Base-by-base conservation (phyloP, 2,797 vertebrate species). In the Gadopsis marmoratus region DNA sequence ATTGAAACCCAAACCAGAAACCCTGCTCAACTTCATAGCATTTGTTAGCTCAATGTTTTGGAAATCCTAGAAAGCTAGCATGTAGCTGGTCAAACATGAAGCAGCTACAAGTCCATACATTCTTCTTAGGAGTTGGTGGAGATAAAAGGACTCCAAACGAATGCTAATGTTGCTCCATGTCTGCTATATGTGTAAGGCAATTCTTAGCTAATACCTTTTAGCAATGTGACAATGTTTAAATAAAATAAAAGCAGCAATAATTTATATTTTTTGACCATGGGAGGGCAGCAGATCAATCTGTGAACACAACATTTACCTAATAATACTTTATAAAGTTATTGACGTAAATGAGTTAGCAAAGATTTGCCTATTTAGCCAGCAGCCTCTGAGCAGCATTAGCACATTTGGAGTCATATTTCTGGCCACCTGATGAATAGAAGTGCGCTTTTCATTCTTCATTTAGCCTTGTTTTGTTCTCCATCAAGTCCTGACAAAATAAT, bases 1-100 rank as follows among this genome's bases (percentile, higher is more conserved):
- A 65, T 31, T 56, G 2, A 58, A 75, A 29, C 11, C 26, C 39
- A 68, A n/a, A 55, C 16, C 21, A 63, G 29, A 69, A 41, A 77
- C 13, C 26, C 16, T 43, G 4, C 14, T n/a, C 10, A 58, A 13
- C 23, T n/a, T 47, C 62, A 69, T 43, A 31, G 29, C 31, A 39
- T 26, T 59, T 45, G 41, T 56, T 31, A 31, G 31, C 26, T 64
- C 2, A 41, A 10, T 59, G 45, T 33, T 64, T 74, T 39, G 45
- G 17, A 56, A 67, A 62, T 7, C 17, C 16, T n/a, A 17, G 12
- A 56, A 7, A 66, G 56, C 37, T 53, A 56, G 43, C 14, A 1
- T 23, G 19, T 4, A 43, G 10, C 21, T 2, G 10, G 4, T 33
- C 14, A 10, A 59, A 59, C 26, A 23, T n/a, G 3, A n/a, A 31